Evolutionary conservation across 2,797 vertebrate species (phyloP).

Genomic region (Micrastur ruficollis): DNA sequence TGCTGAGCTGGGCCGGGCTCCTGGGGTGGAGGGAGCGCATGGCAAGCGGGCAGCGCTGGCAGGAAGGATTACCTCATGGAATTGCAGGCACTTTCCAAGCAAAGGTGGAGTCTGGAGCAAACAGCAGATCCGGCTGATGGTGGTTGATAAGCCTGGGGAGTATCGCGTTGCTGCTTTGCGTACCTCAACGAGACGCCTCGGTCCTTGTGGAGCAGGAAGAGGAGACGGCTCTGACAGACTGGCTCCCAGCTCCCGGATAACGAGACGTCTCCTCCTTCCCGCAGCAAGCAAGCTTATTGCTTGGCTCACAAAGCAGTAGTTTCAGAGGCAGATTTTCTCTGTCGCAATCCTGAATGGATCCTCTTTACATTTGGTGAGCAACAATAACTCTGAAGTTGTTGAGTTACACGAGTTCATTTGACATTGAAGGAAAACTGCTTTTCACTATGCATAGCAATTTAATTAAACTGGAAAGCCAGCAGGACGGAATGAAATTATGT

Average conservation of each 20-base stretch:
- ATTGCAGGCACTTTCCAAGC: neutral
- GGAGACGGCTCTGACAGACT: neutral
- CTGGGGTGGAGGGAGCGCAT: no score
- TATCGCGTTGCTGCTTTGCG: neutral
- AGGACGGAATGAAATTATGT: rapidly evolving
- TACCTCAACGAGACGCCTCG: neutral
- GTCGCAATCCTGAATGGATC: neutral
- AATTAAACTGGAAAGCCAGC: neutral
- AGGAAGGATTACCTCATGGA: constrained; percentile 20
- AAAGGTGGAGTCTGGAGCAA: constrained; percentile 42
- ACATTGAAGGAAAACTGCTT: neutral
- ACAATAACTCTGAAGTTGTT: neutral
- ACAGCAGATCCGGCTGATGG: constrained; percentile 28
- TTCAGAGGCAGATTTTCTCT: neutral
- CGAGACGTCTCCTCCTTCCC: neutral
- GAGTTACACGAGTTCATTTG: neutral
- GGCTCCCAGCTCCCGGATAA: neutral
- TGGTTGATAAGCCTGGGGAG: neutral
- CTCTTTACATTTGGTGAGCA: neutral
- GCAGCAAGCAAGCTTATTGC: neutral
- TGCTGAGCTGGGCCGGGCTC: no score
- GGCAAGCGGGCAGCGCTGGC: no score
- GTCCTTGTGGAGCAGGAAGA: neutral
- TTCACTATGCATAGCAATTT: neutral
- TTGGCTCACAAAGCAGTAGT: neutral